Conservation (phyloP, 2,113 vertebrate species). For the Gambusia affinis region DNA sequence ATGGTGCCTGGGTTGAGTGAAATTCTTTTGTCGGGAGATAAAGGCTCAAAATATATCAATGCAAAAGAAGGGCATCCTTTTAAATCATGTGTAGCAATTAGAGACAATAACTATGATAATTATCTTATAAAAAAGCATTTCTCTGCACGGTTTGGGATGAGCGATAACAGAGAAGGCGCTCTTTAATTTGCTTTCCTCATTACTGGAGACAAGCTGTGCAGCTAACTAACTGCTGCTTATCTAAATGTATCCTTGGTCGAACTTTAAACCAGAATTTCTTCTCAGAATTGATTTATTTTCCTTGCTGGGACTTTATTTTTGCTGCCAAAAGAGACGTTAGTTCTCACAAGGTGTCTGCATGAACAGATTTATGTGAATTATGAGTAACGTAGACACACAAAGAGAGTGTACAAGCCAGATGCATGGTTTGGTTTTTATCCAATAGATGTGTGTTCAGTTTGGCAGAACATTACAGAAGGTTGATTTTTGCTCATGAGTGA, state of each 20-base stretch:
- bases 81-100: neutral
- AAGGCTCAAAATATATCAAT: neutral
- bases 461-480: conserved; percentile 21
- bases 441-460: conserved; percentile 19
- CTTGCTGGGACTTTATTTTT: neutral
- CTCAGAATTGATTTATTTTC: neutral
- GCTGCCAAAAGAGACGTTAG: neutral
- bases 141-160: neutral
- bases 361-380: conserved; percentile 7
- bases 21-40: neutral
- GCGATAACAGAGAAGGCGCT: neutral
- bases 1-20: neutral
- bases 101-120: neutral
- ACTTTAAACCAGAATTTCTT: neutral
- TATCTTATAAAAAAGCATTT: neutral
- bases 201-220: neutral
- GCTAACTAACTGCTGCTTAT: neutral
- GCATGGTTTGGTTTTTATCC: conserved; percentile 26
- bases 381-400: neutral
- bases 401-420: conserved; percentile 20
- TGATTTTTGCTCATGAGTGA: conserved; percentile 17
- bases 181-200: neutral
- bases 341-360: neutral
- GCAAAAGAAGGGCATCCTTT: neutral
- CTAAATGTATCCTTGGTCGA: neutral